These are phyloP conservation scores for Itoplectis maculator DNA, from an alignment of 2,888 invertebrate genomes.

Conservation along the genomic window DNA sequence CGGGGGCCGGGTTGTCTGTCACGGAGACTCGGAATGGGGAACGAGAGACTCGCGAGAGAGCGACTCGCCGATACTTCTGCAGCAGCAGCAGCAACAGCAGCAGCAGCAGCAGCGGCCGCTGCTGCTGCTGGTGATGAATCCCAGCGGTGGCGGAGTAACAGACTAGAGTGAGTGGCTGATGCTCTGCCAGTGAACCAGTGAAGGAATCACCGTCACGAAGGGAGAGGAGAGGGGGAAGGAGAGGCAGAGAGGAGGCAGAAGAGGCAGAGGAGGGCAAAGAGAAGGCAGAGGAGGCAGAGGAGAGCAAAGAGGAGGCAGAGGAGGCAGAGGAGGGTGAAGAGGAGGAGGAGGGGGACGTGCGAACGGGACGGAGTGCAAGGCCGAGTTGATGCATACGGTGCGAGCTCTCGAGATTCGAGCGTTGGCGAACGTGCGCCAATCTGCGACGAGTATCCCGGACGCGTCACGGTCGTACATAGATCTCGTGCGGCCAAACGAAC, in stretches of 20 bases:
- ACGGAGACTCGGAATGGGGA: not conserved
- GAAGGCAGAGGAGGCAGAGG: too few relatives aligned
- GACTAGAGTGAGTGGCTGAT: constrained; percentile 47
- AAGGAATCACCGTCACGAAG: constrained; percentile 28
- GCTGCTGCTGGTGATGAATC: not conserved
- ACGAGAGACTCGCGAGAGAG: not conserved
- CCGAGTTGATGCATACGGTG: constrained; percentile 40
- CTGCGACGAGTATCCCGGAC: constrained; percentile 35
- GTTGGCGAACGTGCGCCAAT: constrained; percentile 42
- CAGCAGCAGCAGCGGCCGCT: not conserved
- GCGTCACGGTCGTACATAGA: constrained; percentile 48
- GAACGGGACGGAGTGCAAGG: constrained; percentile 46
- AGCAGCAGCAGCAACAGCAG: not conserved
- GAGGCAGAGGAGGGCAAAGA: too few relatives aligned
- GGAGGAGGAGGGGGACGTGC: constrained; percentile 34
- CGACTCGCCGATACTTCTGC: not conserved
- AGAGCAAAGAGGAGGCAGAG: too few relatives aligned
- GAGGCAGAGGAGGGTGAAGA: not conserved
- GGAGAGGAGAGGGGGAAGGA: constrained; percentile 22
- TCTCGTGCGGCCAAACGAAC: constrained; percentile 22
- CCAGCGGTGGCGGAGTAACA: constrained; percentile 16
- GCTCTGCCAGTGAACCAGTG: not conserved
- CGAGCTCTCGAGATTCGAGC: constrained; percentile 13
- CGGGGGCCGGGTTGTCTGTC: constrained; percentile 5
- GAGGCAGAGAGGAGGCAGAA: too few relatives aligned